A percentile compares a stretch with the other conserved stretches of the same genome.
These are phyloP conservation scores for Pharmacophagus antenor DNA, from an alignment of 2,888 invertebrate species.

Conservation along the genomic window DNA sequence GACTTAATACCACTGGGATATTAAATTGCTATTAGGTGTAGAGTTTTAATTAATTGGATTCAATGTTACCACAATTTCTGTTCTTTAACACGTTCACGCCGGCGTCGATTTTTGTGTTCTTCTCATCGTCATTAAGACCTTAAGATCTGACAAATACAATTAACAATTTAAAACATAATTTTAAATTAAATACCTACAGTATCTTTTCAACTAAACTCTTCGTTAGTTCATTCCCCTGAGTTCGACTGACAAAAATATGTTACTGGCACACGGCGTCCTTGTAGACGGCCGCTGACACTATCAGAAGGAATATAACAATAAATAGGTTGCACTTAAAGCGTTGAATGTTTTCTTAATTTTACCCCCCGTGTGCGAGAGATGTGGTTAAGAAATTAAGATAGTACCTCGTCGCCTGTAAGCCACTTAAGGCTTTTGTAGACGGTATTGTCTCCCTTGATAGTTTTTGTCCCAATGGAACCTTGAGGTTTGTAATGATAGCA, in stretches of 20 bases:
- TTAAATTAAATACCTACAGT: too few relatives aligned
- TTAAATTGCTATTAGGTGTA: too few relatives aligned
- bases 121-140: too few relatives aligned
- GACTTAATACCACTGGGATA: background rate
- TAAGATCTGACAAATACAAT: too few relatives aligned
- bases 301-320: conserved; percentile 32
- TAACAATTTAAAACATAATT: too few relatives aligned
- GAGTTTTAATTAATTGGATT: too few relatives aligned
- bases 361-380: conserved; percentile 69
- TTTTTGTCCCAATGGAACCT: conserved; percentile 72
- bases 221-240: background rate
- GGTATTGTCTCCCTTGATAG: conserved; percentile 70
- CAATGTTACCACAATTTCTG: too few relatives aligned
- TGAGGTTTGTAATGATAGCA: conserved; percentile 68
- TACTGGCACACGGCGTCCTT: background rate
- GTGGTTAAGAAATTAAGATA: conserved; percentile 79
- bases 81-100: too few relatives aligned
- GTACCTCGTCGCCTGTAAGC: conserved; percentile 66
- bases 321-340: conserved; percentile 30
- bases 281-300: background rate
- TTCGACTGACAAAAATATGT: background rate
- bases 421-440: conserved; percentile 65
- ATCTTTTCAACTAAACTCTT: background rate
- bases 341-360: conserved; percentile 78
- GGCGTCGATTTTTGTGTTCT: too few relatives aligned